Evolutionary conservation across 2,888 invertebrate species (phyloP).

Genomic region (Nasonia oneida): DNA sequence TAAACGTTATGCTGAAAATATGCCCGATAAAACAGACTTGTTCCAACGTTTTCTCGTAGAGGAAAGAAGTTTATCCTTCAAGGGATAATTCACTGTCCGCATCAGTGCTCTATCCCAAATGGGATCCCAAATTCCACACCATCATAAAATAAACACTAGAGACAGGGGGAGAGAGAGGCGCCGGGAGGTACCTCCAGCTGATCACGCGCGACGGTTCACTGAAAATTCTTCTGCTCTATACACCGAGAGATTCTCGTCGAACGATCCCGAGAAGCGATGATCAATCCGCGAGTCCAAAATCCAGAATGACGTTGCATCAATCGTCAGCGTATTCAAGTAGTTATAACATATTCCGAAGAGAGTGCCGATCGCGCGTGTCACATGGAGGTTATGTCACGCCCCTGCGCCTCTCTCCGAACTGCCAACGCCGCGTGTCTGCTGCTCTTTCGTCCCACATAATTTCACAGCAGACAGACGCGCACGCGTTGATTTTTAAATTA

Average conservation of each 20-base stretch:
- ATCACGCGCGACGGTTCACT: neutral
- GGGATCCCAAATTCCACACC: neutral
- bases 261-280: neutral
- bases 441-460: neutral
- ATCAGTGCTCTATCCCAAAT: neutral
- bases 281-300: neutral
- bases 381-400: conserved; percentile 60
- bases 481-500: neutral
- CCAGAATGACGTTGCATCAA: conserved; percentile 5
- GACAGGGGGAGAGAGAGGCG: neutral
- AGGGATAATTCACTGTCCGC: neutral
- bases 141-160: neutral
- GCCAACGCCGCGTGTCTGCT: neutral
- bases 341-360: neutral
- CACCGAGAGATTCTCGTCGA: neutral
- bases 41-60: neutral
- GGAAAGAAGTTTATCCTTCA: neutral
- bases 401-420: neutral
- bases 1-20: neutral
- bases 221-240: neutral
- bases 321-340: neutral
- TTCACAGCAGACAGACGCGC: neutral
- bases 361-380: conserved; percentile 29
- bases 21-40: neutral
- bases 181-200: neutral